Percentiles rank a stretch among this genome's conserved stretches.
Conservation (phyloP, 2,797 vertebrate species). For the Streptopelia turtur region DNA sequence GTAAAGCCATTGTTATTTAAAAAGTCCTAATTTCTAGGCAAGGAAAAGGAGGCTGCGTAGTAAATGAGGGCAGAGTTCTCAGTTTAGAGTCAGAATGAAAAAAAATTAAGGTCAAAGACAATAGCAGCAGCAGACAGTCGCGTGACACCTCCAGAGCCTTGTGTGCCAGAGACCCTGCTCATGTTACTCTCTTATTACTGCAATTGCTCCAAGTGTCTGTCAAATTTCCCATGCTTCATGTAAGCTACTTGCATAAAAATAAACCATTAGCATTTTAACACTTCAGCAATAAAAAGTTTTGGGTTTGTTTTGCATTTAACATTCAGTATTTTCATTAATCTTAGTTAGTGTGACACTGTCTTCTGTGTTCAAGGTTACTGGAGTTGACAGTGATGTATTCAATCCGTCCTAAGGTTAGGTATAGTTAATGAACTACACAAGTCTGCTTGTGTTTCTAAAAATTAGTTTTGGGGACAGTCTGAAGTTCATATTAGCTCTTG, state of each 20-base stretch:
- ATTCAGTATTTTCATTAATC: conserved; percentile 46
- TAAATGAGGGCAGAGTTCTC: neutral
- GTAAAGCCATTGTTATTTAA: neutral
- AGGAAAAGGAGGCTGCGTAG: neutral
- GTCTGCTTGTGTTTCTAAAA: conserved; percentile 27
- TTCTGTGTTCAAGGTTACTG: conserved; percentile 5
- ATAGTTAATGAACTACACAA: conserved; percentile 32
- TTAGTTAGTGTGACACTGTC: conserved; percentile 3
- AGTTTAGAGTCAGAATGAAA: neutral
- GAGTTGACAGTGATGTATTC: conserved; percentile 47
- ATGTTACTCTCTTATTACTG: conserved; percentile 15
- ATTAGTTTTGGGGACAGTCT: neutral
- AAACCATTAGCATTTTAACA: conserved; percentile 32
- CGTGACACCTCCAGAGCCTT: neutral
- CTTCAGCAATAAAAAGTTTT: conserved; percentile 42
- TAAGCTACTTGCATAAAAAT: conserved; percentile 15
- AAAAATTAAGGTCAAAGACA: conserved; percentile 1
- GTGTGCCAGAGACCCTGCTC: neutral
- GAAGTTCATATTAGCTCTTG: neutral
- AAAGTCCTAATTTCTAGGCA: neutral
- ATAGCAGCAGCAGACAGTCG: neutral
- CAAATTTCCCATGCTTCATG: conserved; percentile 16
- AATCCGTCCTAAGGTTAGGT: neutral
- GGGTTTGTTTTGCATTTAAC: conserved; percentile 27
- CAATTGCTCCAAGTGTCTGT: conserved; percentile 52